phyloP scores from a whole-genome alignment of 2,797 vertebrate genomes.

The Pseudochromis fuscus region DNA sequence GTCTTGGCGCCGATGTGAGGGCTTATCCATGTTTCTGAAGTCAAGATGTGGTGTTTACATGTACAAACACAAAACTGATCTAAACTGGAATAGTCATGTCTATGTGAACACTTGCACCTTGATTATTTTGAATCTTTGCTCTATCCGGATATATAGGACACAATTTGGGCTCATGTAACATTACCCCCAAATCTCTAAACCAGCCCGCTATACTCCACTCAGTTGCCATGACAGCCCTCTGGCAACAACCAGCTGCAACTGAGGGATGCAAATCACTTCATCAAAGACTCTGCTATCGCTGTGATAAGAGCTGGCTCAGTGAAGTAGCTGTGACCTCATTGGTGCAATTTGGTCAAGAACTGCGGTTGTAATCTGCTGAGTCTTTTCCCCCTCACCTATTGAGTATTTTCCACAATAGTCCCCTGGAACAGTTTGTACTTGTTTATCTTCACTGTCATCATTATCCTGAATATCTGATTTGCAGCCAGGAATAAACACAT shows the following conservation, averaged over 20 bases:
- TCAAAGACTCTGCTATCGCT: constrained; percentile 28
- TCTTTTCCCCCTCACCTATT: neutral
- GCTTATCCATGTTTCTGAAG: too few species aligned
- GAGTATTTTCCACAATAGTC: neutral
- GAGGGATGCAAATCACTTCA: constrained; percentile 49
- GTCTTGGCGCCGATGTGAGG: too few species aligned
- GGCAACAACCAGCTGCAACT: constrained; percentile 56
- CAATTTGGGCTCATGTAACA: constrained; percentile 18
- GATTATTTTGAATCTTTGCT: constrained; percentile 4
- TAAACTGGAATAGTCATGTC: neutral
- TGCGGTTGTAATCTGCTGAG: neutral
- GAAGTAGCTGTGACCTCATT: neutral
- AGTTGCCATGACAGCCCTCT: constrained; percentile 59
- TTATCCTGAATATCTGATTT: neutral
- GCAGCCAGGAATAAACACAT: neutral
- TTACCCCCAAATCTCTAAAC: constrained; percentile 22
- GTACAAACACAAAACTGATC: too few species aligned
- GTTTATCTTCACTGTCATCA: neutral
- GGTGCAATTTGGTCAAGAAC: constrained; percentile 2
- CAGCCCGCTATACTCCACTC: constrained; percentile 31
- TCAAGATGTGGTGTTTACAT: too few species aligned
- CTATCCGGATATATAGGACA: neutral
- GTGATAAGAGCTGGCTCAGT: constrained; percentile 21
- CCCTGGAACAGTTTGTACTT: neutral
- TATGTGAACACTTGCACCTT: neutral